phyloP scores from a whole-genome alignment of 2,113 vertebrate genomes.

The Actenoides hombroni region DNA sequence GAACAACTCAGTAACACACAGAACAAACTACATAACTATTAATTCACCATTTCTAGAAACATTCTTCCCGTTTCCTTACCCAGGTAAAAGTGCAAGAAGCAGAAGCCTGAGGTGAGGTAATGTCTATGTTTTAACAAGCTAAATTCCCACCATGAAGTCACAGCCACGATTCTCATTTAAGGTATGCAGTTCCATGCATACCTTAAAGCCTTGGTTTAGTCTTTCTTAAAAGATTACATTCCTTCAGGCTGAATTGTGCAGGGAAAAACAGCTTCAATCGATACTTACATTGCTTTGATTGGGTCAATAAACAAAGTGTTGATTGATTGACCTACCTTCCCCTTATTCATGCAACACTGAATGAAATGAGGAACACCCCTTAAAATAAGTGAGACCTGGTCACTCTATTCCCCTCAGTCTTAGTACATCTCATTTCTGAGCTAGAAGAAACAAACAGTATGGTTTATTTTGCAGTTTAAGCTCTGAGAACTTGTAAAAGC shows the following conservation, averaged over 20 bases:
- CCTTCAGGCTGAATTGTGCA: not conserved
- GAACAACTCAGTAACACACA: not conserved
- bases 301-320: not conserved
- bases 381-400: not conserved
- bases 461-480: not conserved
- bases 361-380: not conserved
- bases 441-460: not conserved
- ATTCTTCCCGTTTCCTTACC: not conserved
- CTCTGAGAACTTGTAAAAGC: not conserved
- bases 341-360: not conserved
- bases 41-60: not conserved
- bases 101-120: not conserved
- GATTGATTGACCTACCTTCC: not conserved
- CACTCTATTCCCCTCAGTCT: not conserved
- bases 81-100: not conserved
- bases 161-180: not conserved
- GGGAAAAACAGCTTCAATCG: not conserved
- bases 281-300: not conserved
- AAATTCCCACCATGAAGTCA: constrained; percentile 5
- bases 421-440: not conserved
- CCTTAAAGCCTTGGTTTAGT: not conserved
- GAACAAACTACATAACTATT: not conserved
- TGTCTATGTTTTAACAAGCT: not conserved
- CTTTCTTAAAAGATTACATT: not conserved
- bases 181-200: not conserved